Evolutionary conservation across 2,888 invertebrate species (phyloP).

Genomic region (Drosophila nigritarsus): DNA sequence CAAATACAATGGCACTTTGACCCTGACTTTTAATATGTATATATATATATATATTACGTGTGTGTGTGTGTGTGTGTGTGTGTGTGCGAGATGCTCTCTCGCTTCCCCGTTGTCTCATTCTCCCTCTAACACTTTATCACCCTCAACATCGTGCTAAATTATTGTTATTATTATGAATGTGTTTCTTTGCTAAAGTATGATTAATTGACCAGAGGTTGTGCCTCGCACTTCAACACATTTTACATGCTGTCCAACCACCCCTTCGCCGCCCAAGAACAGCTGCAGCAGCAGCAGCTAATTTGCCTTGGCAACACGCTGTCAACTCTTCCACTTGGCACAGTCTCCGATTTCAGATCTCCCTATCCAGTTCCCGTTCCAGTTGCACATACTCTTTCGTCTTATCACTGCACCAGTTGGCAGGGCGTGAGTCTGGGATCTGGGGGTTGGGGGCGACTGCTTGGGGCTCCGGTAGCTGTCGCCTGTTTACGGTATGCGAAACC

Average conservation of each 20-base stretch:
- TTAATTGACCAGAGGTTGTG: slow-evolving; percentile 65
- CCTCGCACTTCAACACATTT: slow-evolving; percentile 53
- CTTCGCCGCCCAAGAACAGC: neutral
- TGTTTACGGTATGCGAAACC: slow-evolving; percentile 28
- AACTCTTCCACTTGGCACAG: slow-evolving; percentile 28
- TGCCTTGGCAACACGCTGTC: slow-evolving; percentile 32
- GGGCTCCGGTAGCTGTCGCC: slow-evolving; percentile 14
- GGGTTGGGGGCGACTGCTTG: neutral
- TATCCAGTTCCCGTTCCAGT: neutral
- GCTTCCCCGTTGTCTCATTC: neutral
- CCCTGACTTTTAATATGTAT: slow-evolving; percentile 72
- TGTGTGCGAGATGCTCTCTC: slow-evolving; percentile 13
- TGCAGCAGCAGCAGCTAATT: slow-evolving; percentile 21
- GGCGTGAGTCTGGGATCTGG: too few relatives aligned
- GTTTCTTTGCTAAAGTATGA: slow-evolving; percentile 63
- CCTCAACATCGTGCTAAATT: slow-evolving; percentile 58
- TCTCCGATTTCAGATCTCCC: slow-evolving; percentile 28
- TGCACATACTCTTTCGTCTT: slow-evolving; percentile 8
- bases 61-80: neutral
- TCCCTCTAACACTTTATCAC: neutral
- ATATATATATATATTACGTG: neutral
- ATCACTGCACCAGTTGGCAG: slow-evolving; percentile 27
- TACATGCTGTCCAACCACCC: slow-evolving; percentile 8
- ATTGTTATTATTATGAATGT: slow-evolving; percentile 74
- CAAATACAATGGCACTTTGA: slow-evolving; percentile 74